A percentile compares a stretch with the other conserved stretches of the same genome.
These are phyloP conservation scores for Zaprionus gabonicus DNA, from an alignment of 1,140 invertebrate species.

Conservation along the genomic window DNA sequence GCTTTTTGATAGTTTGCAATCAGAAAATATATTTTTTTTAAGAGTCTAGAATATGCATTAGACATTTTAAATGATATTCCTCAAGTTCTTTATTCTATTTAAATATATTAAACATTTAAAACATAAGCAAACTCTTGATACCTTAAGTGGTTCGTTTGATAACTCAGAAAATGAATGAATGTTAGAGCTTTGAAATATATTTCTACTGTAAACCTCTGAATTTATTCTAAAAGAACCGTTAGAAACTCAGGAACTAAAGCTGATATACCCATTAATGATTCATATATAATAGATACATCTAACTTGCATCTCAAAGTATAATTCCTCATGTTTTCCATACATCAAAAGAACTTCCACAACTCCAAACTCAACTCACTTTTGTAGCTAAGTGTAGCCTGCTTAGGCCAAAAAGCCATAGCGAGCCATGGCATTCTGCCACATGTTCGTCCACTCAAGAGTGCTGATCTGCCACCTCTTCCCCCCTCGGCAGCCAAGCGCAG, in stretches of 20 bases:
- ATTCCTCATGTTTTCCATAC: no score
- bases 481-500: background rate
- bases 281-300: no score
- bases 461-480: no score
- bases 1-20: background rate
- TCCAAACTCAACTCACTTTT: background rate
- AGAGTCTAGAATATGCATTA: background rate
- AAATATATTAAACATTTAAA: no score
- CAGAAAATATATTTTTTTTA: background rate
- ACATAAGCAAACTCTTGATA: background rate
- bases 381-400: slow-evolving; percentile 19
- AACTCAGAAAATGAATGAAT: no score
- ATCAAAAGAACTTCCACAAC: no score
- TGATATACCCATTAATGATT: no score
- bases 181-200: no score
- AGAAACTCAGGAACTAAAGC: background rate
- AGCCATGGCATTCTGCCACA: background rate
- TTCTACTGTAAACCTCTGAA: no score
- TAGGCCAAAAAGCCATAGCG: background rate
- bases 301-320: no score
- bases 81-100: no score
- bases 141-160: no score
- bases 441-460: slow-evolving; percentile 2
- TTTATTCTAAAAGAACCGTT: background rate
- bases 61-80: background rate